Evolutionary conservation across 1,140 invertebrate genomes (phyloP).

Genomic region (Zaprionus ghesquierei): DNA sequence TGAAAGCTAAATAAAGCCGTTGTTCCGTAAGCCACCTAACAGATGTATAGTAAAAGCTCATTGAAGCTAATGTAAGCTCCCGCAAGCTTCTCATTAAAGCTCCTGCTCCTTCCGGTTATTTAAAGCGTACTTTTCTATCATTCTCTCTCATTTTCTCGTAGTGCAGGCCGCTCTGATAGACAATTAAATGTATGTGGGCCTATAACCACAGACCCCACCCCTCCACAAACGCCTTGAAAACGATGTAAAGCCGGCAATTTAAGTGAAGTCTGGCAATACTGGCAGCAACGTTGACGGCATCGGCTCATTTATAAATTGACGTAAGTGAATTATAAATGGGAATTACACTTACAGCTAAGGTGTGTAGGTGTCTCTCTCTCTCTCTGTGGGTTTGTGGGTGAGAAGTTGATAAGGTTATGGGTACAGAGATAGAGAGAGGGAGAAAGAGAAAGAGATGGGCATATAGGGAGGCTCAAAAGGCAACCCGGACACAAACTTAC

Average conservation of each 20-base stretch:
- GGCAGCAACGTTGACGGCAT: slow-evolving; percentile 57
- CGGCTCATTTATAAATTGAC: slow-evolving; percentile 76
- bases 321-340: slow-evolving; percentile 77
- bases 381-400: neutral
- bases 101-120: no score
- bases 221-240: slow-evolving; percentile 69
- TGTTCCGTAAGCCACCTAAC: no score
- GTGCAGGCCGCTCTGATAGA: slow-evolving; percentile 17
- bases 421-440: neutral
- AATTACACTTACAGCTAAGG: slow-evolving; percentile 49
- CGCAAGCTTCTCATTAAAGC: no score
- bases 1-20: no score
- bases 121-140: no score
- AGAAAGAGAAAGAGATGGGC: slow-evolving; percentile 7
- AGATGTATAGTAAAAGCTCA: no score
- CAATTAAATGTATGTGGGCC: slow-evolving; percentile 42
- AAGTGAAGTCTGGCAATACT: slow-evolving; percentile 4
- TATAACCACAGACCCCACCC: no score
- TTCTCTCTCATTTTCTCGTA: neutral
- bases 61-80: no score
- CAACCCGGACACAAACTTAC: slow-evolving; percentile 51
- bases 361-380: neutral
- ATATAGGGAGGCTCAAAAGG: slow-evolving; percentile 67
- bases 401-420: neutral
- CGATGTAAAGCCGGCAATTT: slow-evolving; percentile 58